phyloP scores from a whole-genome alignment of 1,140 invertebrate species.

The Bombus pyrosoma region DNA sequence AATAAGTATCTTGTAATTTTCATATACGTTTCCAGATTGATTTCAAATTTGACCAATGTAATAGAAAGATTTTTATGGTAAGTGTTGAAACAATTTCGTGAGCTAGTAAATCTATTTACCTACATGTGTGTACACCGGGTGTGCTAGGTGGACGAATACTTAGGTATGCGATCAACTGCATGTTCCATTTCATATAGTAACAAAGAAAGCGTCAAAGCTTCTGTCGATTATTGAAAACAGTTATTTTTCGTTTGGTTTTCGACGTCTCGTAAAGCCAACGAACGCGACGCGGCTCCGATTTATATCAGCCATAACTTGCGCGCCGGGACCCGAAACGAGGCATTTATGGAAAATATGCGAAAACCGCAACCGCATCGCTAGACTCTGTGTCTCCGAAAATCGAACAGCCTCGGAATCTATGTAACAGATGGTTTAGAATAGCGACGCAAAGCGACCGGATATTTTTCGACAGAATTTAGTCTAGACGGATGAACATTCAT shows the following conservation, averaged over 20 bases:
- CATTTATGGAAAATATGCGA: conserved; percentile 38
- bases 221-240: conserved; percentile 20
- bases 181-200: background rate
- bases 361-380: background rate
- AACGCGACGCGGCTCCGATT: conserved; percentile 1
- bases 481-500: background rate
- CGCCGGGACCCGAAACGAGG: background rate
- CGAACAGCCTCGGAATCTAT: conserved; percentile 21
- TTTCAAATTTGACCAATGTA: too few species aligned
- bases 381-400: conserved; percentile 8
- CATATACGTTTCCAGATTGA: too few species aligned
- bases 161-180: background rate
- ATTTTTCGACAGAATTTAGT: conserved; percentile 17
- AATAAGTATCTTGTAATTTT: too few species aligned
- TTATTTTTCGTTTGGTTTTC: conserved; percentile 33
- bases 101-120: too few species aligned
- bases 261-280: conserved; percentile 21
- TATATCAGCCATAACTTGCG: background rate
- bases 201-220: background rate
- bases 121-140: too few species aligned
- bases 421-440: conserved; percentile 18
- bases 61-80: too few species aligned
- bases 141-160: background rate
- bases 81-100: too few species aligned
- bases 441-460: background rate